phyloP scores from a whole-genome alignment of 2,113 vertebrate species.

The Beaufortia kweichowensis region DNA sequence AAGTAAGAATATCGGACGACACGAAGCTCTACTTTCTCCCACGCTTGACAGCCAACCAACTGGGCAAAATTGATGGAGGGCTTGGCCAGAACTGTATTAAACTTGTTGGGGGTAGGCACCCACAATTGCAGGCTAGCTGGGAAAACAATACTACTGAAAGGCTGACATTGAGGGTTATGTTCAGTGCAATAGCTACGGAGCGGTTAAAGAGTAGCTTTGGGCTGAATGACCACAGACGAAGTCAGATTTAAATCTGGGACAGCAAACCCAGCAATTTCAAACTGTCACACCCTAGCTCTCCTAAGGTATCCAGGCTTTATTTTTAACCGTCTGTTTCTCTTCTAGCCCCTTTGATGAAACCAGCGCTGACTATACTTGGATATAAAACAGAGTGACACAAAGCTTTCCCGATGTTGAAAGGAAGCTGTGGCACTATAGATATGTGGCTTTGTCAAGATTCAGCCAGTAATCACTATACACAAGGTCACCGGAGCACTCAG shows the following conservation, averaged over 20 bases:
- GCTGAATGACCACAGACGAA: conserved; percentile 59
- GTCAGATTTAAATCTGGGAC: conserved; percentile 65
- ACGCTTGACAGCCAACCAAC: conserved; percentile 26
- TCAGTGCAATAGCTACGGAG: conserved; percentile 38
- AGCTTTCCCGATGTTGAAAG: conserved; percentile 36
- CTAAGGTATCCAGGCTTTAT: conserved; percentile 69
- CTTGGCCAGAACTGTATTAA: conserved; percentile 12
- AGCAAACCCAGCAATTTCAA: conserved; percentile 72
- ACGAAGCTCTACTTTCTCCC: background rate
- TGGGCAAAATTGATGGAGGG: conserved; percentile 8
- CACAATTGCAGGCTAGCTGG: conserved; percentile 43
- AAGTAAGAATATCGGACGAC: background rate
- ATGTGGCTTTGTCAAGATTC: conserved; percentile 21
- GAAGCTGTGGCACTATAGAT: conserved; percentile 2
- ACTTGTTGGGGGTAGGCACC: conserved; percentile 31
- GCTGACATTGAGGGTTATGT: conserved; percentile 48
- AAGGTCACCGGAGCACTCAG: conserved; percentile 43
- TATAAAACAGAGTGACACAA: conserved; percentile 39
- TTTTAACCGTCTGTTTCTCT: conserved; percentile 66
- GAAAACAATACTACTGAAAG: conserved; percentile 46
- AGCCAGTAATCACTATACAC: conserved; percentile 29
- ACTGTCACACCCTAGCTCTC: conserved; percentile 71
- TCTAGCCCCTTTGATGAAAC: conserved; percentile 33
- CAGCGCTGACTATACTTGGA: conserved; percentile 36
- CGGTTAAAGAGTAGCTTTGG: conserved; percentile 49